Percentiles rank a stretch among this genome's conserved stretches.
These are phyloP conservation scores for Pitta sordida DNA, from an alignment of 2,113 vertebrate genomes.

Conservation along the genomic window DNA sequence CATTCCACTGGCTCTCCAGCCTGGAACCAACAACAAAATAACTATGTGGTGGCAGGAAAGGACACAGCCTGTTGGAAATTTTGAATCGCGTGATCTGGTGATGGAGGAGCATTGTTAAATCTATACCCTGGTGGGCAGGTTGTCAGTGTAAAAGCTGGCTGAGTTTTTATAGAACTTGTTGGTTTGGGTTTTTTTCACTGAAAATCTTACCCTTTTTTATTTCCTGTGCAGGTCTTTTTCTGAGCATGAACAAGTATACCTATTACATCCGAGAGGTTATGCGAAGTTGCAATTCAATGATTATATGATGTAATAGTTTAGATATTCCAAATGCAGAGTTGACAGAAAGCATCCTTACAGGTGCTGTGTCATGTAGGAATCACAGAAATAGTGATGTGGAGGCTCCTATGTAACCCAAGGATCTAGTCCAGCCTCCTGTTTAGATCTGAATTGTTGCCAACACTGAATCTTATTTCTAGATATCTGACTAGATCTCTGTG, in stretches of 20 bases:
- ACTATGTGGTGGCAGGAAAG: not conserved
- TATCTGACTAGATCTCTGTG: not conserved
- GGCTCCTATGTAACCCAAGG: not conserved
- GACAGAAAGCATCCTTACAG: not conserved
- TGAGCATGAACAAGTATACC: not conserved
- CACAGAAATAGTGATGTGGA: not conserved
- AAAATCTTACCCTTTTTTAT: not conserved
- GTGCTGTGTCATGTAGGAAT: not conserved
- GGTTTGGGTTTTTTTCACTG: not conserved
- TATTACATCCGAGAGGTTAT: not conserved
- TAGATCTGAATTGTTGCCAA: not conserved
- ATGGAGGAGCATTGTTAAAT: not conserved
- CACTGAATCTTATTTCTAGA: not conserved
- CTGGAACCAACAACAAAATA: conserved; percentile 1
- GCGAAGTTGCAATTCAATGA: not conserved
- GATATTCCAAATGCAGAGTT: not conserved
- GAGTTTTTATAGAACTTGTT: not conserved
- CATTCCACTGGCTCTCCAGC: conserved; percentile 10
- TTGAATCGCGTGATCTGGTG: not conserved
- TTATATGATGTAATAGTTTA: not conserved
- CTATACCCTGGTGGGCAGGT: not conserved
- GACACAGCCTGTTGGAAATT: not conserved
- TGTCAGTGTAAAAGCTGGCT: not conserved
- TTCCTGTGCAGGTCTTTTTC: not conserved
- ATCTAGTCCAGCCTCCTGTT: not conserved